Base-by-base conservation (phyloP, 2,888 invertebrate genomes). In the Acrocyrtus sp. region DNA sequence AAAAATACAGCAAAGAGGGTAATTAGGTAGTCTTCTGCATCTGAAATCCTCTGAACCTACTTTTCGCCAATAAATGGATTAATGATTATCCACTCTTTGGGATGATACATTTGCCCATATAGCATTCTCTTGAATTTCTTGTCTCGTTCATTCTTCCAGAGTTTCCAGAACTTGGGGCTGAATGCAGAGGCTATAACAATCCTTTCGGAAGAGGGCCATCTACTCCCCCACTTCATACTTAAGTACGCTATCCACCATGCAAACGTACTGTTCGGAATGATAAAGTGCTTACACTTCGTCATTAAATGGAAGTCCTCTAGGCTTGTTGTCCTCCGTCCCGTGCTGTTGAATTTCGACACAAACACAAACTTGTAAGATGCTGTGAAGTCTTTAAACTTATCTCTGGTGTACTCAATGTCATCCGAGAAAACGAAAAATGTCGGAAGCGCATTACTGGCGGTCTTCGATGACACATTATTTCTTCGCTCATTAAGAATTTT, bases 341-440 rank as follows among this genome's bases (percentile, higher is more conserved):
- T n/a, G n/a, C n/a, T 51, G 12, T 43, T 66, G 1, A 34, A 4
- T 2, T 3, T 17, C 2, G 61, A 61, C 21, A 63, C 53, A 47
- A 27, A 63, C 3, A 34, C 27, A 29, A 62, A 22, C 12, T 29
- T 24, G 19, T 24, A 41, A 21, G 24, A 24, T 3, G 12, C 43
- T 0, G 15, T 3, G 24, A 56, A 39, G 22, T 56, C 34, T 10
- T 5, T 5, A 19, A 73, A 53, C 4, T 67, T 53, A 12, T 56
- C 50, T 26, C 45, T 45, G 0, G 29, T 48, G 12, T 53, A 58
- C 0, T 4, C 0, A 6, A 63, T 27, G 22, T 74, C 68, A 27
- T 74, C 74, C 10, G 74, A 58, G 21, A 74, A 74, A 1, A 74
- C 27, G 34, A 63, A 74, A 26, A 56, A 66, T n/a, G 34, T 29